Percentiles rank a stretch among this genome's conserved stretches.
phyloP scores from a whole-genome alignment of 2,113 vertebrate genomes.

The Etheostoma cragini region DNA sequence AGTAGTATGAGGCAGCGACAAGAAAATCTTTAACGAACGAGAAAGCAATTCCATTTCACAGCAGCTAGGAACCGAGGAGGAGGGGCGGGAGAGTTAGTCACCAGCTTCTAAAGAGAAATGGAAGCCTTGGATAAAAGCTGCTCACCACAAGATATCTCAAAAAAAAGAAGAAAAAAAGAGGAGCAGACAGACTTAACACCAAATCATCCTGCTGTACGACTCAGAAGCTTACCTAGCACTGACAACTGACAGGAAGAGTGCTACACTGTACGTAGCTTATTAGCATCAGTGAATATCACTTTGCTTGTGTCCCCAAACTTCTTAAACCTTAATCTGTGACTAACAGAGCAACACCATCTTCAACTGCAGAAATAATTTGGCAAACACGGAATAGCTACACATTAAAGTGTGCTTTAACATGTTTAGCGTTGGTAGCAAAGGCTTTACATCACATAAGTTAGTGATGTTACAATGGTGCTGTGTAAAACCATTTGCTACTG shows the following conservation, averaged over 20 bases:
- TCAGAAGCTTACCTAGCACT: conserved; percentile 70
- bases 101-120: conserved; percentile 76
- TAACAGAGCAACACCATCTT: conserved; percentile 42
- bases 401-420: conserved; percentile 3
- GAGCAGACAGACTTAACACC: conserved; percentile 78
- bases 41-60: conserved; percentile 85
- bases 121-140: conserved; percentile 78
- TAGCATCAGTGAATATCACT: conserved; percentile 67
- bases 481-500: conserved; percentile 51
- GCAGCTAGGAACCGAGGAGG: conserved; percentile 68
- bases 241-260: conserved; percentile 67
- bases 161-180: conserved; percentile 34
- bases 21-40: conserved; percentile 79
- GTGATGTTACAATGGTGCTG: conserved; percentile 6
- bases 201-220: conserved; percentile 71
- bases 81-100: conserved; percentile 71
- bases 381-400: conserved; percentile 20
- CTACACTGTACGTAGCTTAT: conserved; percentile 52
- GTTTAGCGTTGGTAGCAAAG: conserved; percentile 13
- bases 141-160: conserved; percentile 71
- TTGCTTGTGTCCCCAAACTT: conserved; percentile 46
- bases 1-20: conserved; percentile 66
- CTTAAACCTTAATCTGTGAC: conserved; percentile 53
- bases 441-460: conserved; percentile 5
- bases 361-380: conserved; percentile 13